phyloP scores from a whole-genome alignment of 2,888 invertebrate genomes.

The Spialia ferax region DNA sequence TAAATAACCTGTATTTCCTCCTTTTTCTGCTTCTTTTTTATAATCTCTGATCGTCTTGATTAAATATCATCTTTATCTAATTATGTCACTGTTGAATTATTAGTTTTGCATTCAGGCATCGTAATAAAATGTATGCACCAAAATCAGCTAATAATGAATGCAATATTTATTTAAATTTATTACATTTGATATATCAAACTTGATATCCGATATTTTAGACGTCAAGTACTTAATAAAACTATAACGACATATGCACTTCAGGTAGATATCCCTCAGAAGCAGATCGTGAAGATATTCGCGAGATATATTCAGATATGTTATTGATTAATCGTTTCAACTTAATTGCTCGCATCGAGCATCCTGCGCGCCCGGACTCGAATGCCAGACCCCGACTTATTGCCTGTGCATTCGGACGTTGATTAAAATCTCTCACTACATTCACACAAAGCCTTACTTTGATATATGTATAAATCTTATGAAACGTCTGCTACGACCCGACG shows the following conservation, averaged over 20 bases:
- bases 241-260: constrained; percentile 9
- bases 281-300: constrained; percentile 48
- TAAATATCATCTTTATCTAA: too few relatives aligned
- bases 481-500: constrained; percentile 69
- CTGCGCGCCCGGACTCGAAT: constrained; percentile 62
- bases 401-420: constrained; percentile 74
- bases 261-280: constrained; percentile 33
- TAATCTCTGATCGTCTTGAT: too few relatives aligned
- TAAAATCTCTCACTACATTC: constrained; percentile 84
- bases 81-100: too few relatives aligned
- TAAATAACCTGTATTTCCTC: too few relatives aligned
- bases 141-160: too few relatives aligned
- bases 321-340: constrained; percentile 64
- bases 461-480: constrained; percentile 83
- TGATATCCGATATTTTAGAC: neutral
- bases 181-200: neutral
- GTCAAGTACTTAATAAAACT: constrained; percentile 9
- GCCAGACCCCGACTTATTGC: constrained; percentile 56
- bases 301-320: constrained; percentile 46
- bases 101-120: too few relatives aligned
- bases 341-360: constrained; percentile 59
- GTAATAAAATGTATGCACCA: neutral
- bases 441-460: constrained; percentile 83
- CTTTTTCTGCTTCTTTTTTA: too few relatives aligned
- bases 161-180: neutral